Base-by-base conservation (phyloP, 2,797 vertebrate genomes). In the Poecilia gillii region DNA sequence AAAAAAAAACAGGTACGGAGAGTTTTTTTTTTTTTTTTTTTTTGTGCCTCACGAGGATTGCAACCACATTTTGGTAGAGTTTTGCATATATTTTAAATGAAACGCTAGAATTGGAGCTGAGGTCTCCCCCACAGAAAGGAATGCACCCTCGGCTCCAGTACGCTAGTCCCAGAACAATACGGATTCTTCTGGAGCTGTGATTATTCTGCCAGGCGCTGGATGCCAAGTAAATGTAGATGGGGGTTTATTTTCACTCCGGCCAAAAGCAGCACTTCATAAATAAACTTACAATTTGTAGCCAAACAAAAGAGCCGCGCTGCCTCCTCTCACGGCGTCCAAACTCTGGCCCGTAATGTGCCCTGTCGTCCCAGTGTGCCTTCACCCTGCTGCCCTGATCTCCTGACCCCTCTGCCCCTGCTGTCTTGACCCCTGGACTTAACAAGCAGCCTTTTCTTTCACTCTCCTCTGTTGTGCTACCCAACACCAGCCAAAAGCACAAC, bases 61-160 rank as follows among this genome's bases (percentile, higher is more conserved):
- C 75, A 46, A 92, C 92, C 92, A 81, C 93, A 92, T 91, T 90
- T 93, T 73, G 31, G n/a, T 82, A 73, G 75, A 45, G 76, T 91
- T 91, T 78, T 82, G 85, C 79, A 81, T 90, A 75, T 71, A 74
- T 87, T 91, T 81, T 88, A 90, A 90, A 90, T 92, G 92, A 90
- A 90, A 90, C 91, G 86, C 88, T 92, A 93, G 93, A 94, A 82
- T 84, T 85, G 90, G 88, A 86, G 85, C 92, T 92, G 94, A 95
- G 91, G 93, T 95, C 93, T 91, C 90, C 87, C 86, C 90, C 89
- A 85, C 88, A 91, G 87, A 89, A 86, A 90, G 94, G 93, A 94
- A 94, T 93, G 89, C 81, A 88, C 84, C 88, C 88, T 91, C 70
- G 84, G 85, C 91, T 93, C 89, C 92, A 91, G 90, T 85, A 88